A percentile compares a stretch with the other conserved stretches of the same genome.
Conservation (phyloP, 1,140 invertebrate species). For the Muscidifurax raptorellus region DNA sequence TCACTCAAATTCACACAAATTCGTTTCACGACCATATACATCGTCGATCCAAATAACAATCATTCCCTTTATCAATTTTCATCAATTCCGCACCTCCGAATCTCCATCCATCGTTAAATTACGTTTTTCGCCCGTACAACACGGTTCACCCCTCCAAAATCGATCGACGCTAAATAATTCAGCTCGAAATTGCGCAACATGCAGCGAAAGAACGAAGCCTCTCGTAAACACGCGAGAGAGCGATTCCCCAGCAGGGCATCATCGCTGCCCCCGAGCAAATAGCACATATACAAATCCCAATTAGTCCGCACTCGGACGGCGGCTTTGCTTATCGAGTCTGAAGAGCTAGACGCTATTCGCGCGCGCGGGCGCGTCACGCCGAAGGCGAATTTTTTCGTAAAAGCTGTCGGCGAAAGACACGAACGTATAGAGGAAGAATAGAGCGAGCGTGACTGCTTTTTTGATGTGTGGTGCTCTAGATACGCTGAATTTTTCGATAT, state of each 20-base stretch:
- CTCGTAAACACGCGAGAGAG: not conserved
- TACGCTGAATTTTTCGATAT: not conserved
- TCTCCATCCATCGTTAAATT: no score
- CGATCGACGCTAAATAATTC: no score
- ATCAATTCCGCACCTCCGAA: no score
- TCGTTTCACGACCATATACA: no score
- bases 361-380: not conserved
- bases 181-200: no score
- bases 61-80: no score
- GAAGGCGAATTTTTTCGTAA: slow-evolving; percentile 25
- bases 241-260: not conserved
- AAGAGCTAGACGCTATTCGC: not conserved
- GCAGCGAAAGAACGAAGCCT: no score
- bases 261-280: not conserved
- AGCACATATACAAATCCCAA: not conserved
- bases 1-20: no score
- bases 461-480: not conserved
- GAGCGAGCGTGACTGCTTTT: not conserved
- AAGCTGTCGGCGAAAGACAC: slow-evolving; percentile 6
- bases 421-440: not conserved
- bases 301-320: slow-evolving; percentile 16
- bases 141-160: no score
- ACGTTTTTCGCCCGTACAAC: no score
- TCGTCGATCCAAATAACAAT: no score
- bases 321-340: slow-evolving; percentile 1